Conservation (phyloP, 2,888 invertebrate genomes). For the Thalpophila matura region DNA sequence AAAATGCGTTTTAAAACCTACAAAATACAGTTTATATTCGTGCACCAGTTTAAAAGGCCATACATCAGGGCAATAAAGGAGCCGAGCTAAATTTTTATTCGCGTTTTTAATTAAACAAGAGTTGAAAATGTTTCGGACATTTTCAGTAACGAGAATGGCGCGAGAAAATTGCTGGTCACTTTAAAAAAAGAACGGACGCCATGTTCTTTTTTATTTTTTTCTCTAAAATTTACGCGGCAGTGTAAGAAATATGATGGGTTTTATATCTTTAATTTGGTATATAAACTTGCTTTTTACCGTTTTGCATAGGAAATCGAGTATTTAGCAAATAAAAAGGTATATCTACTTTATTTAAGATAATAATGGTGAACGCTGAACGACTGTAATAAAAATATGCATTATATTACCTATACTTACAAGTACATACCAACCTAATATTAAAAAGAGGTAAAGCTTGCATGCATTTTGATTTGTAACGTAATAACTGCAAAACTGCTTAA, state of each 20-base stretch:
- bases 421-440: too few species aligned
- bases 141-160: constrained; percentile 79
- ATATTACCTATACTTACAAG: too few species aligned
- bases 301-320: background rate
- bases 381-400: background rate
- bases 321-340: background rate
- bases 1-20: constrained; percentile 53
- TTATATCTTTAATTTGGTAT: constrained; percentile 1
- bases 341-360: background rate
- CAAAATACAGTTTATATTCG: constrained; percentile 68
- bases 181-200: constrained; percentile 52
- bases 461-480: too few species aligned
- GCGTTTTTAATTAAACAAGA: constrained; percentile 89
- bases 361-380: background rate
- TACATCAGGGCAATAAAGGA: constrained; percentile 88
- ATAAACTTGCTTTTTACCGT: background rate
- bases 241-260: constrained; percentile 23
- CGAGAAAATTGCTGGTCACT: constrained; percentile 59
- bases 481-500: too few species aligned
- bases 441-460: too few species aligned
- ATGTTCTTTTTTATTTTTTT: constrained; percentile 42
- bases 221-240: constrained; percentile 27
- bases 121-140: constrained; percentile 75
- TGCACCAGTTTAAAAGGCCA: constrained; percentile 67
- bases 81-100: constrained; percentile 84